Percentiles rank a stretch among this genome's conserved stretches.
Evolutionary conservation across 1,140 invertebrate genomes (phyloP).

Genomic region (Lordiphosa collinella): DNA sequence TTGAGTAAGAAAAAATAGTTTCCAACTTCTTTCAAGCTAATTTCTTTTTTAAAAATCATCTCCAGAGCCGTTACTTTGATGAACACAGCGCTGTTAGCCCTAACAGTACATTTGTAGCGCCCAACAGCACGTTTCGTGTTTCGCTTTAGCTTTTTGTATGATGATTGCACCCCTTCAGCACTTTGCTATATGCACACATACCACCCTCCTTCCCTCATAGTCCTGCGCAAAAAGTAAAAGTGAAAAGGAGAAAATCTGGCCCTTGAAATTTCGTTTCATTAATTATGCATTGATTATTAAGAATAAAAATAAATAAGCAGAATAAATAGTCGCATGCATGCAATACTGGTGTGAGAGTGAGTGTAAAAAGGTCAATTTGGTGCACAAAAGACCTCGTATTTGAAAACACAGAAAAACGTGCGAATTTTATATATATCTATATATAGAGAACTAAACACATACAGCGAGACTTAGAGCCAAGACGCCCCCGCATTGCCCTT

Average conservation of each 20-base stretch:
- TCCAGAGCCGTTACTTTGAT: neutral
- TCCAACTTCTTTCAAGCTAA: too few relatives aligned
- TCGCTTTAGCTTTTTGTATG: conserved; percentile 8
- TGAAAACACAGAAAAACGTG: neutral
- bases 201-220: neutral
- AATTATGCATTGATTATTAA: conserved; percentile 61
- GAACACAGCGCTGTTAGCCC: neutral
- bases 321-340: neutral
- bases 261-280: conserved; percentile 64
- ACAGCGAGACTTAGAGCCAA: conserved; percentile 24
- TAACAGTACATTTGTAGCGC: conserved; percentile 7
- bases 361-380: neutral
- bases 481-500: conserved; percentile 69
- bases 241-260: conserved; percentile 52
- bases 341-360: neutral
- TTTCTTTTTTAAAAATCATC: too few relatives aligned
- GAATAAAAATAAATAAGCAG: neutral
- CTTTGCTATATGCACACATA: too few relatives aligned
- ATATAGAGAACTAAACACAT: conserved; percentile 35
- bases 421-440: conserved; percentile 17
- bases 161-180: neutral
- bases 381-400: neutral
- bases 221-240: conserved; percentile 65
- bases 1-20: too few relatives aligned
- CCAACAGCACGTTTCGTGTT: conserved; percentile 20